Conservation (phyloP, 2,797 vertebrate genomes). For the Corythornis leucogaster region DNA sequence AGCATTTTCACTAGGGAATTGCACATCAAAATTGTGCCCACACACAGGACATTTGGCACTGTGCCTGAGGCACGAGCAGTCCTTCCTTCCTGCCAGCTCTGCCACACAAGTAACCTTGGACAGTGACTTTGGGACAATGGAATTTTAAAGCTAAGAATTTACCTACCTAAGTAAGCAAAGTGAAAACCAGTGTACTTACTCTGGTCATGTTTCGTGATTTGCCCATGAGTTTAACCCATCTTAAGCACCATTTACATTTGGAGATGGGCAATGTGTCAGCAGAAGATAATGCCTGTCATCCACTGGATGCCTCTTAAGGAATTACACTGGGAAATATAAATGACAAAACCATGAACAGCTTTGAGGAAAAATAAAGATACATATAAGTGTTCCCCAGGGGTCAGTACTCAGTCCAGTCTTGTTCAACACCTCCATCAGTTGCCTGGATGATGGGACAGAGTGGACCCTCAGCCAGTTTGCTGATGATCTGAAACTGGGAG, state of each 20-base stretch:
- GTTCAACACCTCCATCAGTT: no score
- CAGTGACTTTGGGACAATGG: neutral
- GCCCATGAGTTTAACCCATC: neutral
- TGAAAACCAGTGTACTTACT: neutral
- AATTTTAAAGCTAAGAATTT: neutral
- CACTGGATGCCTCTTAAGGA: neutral
- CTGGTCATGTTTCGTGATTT: neutral
- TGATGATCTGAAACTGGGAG: no score
- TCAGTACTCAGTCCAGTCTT: no score
- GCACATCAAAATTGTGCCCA: neutral
- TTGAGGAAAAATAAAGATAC: neutral
- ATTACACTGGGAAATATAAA: neutral
- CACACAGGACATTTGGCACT: neutral
- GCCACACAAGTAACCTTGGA: neutral
- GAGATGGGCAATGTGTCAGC: neutral
- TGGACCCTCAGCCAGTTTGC: no score
- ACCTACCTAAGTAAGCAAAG: neutral
- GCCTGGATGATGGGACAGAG: no score
- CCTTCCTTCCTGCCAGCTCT: neutral
- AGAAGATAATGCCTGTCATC: neutral
- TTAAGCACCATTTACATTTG: neutral
- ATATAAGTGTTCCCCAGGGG: no score
- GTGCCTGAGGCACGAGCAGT: neutral
- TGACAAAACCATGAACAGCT: neutral
- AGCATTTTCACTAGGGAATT: neutral